Evolutionary conservation across 2,113 vertebrate genomes (phyloP), one percentile per base, ranked within the genome.

Genomic region (Uria aalge): DNA sequence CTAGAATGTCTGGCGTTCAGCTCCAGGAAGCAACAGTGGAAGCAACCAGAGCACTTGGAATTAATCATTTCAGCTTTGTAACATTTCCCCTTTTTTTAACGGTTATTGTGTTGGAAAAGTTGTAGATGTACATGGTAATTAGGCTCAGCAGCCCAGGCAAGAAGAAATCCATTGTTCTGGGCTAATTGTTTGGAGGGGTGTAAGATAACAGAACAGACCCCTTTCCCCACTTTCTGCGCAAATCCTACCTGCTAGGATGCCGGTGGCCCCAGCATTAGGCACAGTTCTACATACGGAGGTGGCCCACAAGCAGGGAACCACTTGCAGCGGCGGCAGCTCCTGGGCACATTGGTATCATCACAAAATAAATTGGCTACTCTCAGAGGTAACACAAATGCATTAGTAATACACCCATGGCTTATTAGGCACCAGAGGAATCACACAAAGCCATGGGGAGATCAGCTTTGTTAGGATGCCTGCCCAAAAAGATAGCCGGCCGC

Each of bases 271-370:
- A 20, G 43, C 6, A 1, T 36, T 45, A 45, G 55, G 53, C 8
- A 3, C 34, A 40, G n/a, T 9, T 79, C 36, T 41, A 26, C 0
- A 2, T 26, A 47, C 0, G 2, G 36, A 56, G 57, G 53, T 64
- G 89, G 50, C 20, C 38, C 26, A 30, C 12, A 34, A 56, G 50
- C 38, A 59, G 22, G 41, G 55, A 92, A 41, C 30, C 55, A 40
- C 67, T 20, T 41, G 34, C 47, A 68, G 47, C 59, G 63, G 59
- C 1, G 3, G 41, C 59, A 67, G 40, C 59, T 73, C 29, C 36
- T 5, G 22, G 34, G 71, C 47, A 40, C 21, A 12, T 19, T 36
- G 11, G 26, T 6, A 12, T 30, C 50, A 64, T n/a, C 62, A 32
- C 30, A 43, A 45, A 90, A 83, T 40, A 84, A 75, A 71, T 5